Conservation (phyloP, 2,113 vertebrate genomes). For the Seriola aureovittata region DNA sequence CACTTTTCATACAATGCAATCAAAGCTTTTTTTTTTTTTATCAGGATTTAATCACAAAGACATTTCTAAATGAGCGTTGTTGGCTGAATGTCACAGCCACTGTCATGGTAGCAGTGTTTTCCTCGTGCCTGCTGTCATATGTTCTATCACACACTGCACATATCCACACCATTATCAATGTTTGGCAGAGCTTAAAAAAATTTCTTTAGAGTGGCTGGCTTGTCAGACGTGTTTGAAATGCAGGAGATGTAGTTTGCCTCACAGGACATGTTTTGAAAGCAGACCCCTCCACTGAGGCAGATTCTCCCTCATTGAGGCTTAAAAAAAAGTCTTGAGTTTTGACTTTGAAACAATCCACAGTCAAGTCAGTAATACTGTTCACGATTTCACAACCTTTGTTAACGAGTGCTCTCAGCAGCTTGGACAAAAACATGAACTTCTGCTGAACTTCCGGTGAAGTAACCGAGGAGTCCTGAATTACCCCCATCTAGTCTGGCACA, state of each 20-base stretch:
- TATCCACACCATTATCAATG: background rate
- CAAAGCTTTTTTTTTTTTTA: background rate
- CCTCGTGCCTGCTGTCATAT: background rate
- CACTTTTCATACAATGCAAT: background rate
- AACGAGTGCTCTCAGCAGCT: background rate
- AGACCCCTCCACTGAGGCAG: background rate
- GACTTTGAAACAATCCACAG: conserved; percentile 25
- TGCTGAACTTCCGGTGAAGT: conserved; percentile 31
- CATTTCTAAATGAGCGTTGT: conserved; percentile 1
- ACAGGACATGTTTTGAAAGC: background rate
- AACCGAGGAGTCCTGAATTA: conserved; percentile 4
- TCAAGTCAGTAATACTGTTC: conserved; percentile 43
- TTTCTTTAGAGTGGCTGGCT: background rate
- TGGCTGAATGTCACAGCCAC: conserved; percentile 19
- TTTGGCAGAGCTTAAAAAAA: background rate
- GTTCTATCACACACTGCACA: background rate
- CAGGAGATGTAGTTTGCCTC: background rate
- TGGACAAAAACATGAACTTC: conserved; percentile 37
- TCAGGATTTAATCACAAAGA: conserved; percentile 15
- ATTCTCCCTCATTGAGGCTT: background rate
- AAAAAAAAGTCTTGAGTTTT: background rate
- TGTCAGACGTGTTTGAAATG: background rate
- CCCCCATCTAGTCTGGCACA: background rate
- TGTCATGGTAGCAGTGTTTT: conserved; percentile 10
- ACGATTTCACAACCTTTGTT: background rate